These are phyloP conservation scores for Myotis daubentonii DNA, from an alignment of 2,797 vertebrate genomes.

Conservation along the genomic window DNA sequence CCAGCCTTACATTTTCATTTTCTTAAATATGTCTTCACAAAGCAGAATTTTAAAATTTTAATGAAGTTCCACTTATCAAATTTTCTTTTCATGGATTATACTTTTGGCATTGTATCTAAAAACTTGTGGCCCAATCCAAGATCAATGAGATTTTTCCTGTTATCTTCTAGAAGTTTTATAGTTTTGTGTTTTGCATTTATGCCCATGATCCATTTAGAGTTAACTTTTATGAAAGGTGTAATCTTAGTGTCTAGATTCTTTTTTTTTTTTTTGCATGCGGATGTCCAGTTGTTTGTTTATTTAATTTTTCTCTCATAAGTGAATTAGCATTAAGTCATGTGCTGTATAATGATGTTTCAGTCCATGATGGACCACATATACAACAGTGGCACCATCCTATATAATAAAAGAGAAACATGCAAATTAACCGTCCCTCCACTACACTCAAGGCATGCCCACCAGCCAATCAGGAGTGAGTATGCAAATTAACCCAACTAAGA, in stretches of 20 bases:
- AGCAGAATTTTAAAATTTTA: neutral
- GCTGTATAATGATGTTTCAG: neutral
- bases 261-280: neutral
- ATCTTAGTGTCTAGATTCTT: neutral
- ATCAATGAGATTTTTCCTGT: neutral
- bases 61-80: neutral
- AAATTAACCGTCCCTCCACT: no score
- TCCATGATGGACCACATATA: neutral
- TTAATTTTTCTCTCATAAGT: slow-evolving; percentile 34
- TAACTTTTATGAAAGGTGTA: neutral
- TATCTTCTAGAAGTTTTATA: slow-evolving; percentile 9
- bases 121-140: neutral
- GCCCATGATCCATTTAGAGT: slow-evolving; percentile 12
- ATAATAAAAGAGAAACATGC: no score
- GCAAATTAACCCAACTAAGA: no score
- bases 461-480: no score
- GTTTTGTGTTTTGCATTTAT: neutral
- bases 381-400: no score
- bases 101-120: neutral
- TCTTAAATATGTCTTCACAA: neutral
- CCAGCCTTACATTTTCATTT: neutral
- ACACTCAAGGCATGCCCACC: no score
- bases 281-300: neutral
- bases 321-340: neutral
- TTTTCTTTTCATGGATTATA: neutral